Conservation (phyloP, 2,888 invertebrate species). For the Cheilosia scutellata region DNA sequence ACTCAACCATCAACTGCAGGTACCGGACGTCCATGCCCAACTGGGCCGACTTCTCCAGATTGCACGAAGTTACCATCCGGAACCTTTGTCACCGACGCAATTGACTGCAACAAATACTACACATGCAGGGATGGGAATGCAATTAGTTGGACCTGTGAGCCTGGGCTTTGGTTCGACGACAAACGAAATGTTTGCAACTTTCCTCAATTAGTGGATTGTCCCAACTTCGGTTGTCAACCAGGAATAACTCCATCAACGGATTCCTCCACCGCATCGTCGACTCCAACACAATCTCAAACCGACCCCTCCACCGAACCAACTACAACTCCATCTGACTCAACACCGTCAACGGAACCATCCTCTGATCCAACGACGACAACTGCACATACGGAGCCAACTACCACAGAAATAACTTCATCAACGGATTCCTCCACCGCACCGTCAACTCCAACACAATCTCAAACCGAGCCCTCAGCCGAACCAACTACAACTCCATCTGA, state of each 20-base stretch:
- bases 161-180: constrained; percentile 47
- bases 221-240: constrained; percentile 30
- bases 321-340: not conserved
- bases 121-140: constrained; percentile 35
- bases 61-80: constrained; percentile 6
- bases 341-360: not conserved
- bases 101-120: constrained; percentile 57
- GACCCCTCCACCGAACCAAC: not conserved
- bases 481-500: no score
- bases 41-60: constrained; percentile 18
- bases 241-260: not conserved
- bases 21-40: constrained; percentile 4
- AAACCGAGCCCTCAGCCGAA: no score
- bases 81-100: constrained; percentile 7
- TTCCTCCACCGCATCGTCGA: not conserved
- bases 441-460: no score
- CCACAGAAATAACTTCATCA: no score
- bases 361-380: no score
- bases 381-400: no score
- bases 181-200: constrained; percentile 11
- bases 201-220: constrained; percentile 19
- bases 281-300: no score
- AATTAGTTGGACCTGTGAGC: not conserved
- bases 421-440: no score
- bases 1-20: not conserved